phyloP scores from a whole-genome alignment of 92 coral and sea anemone genomes.

The Diadumene lineata region DNA sequence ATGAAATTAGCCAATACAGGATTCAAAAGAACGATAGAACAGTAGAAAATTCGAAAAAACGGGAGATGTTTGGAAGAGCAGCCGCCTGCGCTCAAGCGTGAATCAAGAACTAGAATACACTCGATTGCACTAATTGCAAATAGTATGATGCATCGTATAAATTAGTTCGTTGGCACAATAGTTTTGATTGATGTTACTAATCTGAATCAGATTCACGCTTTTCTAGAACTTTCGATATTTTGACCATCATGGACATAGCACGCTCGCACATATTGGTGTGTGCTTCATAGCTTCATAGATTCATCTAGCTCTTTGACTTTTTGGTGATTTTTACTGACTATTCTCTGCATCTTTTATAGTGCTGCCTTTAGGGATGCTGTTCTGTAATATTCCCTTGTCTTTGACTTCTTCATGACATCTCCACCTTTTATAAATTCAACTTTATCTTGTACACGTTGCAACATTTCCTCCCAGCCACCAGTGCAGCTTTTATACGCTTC shows the following conservation, averaged over 20 bases:
- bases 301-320: not conserved
- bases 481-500: too few species aligned
- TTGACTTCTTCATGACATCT: not conserved
- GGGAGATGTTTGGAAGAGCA: too few species aligned
- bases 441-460: not conserved
- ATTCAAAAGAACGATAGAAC: too few species aligned
- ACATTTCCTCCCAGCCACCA: too few species aligned
- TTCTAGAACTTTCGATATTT: not conserved
- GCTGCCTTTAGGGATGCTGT: not conserved
- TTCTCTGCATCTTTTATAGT: not conserved
- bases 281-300: not conserved
- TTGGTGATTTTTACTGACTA: not conserved
- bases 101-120: too few species aligned
- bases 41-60: too few species aligned
- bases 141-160: too few species aligned
- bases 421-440: not conserved
- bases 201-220: not conserved
- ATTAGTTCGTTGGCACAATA: too few species aligned
- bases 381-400: not conserved
- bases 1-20: too few species aligned
- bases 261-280: not conserved
- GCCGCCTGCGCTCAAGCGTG: too few species aligned
- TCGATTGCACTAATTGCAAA: too few species aligned
- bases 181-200: not conserved
- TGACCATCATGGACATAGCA: not conserved